These are phyloP conservation scores for Eira barbara DNA, from an alignment of 2,113 vertebrate species.

Conservation along the genomic window DNA sequence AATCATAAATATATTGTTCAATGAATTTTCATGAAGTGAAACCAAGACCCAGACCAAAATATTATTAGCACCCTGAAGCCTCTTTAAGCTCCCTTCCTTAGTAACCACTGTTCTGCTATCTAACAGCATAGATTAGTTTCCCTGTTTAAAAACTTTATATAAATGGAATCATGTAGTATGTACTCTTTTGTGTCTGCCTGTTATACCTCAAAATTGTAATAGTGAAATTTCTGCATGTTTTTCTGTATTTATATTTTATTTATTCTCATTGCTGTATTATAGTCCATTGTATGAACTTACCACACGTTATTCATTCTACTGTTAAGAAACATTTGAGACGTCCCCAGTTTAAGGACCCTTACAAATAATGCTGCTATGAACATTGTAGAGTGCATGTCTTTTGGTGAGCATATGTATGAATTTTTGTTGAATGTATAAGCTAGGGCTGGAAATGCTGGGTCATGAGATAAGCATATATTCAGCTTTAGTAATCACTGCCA, in stretches of 20 bases:
- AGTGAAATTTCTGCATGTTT: not conserved
- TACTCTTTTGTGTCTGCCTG: not conserved
- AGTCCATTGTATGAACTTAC: not conserved
- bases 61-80: not conserved
- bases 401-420: not conserved
- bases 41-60: not conserved
- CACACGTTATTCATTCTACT: not conserved
- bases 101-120: not conserved
- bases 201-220: not conserved
- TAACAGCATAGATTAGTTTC: not conserved
- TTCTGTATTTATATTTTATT: not conserved
- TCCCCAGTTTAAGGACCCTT: not conserved
- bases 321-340: not conserved
- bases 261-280: not conserved
- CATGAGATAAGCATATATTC: not conserved
- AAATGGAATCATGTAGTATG: not conserved
- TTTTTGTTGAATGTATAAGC: not conserved
- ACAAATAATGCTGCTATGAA: not conserved
- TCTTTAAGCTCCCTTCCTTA: not conserved
- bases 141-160: not conserved
- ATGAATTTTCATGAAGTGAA: conserved; percentile 16
- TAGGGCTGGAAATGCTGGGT: not conserved
- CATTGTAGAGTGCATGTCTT: not conserved
- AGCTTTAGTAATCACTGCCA: not conserved
- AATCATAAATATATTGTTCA: not conserved